phyloP scores from a whole-genome alignment of 2,797 vertebrate genomes.

The Lateolabrax maculatus region DNA sequence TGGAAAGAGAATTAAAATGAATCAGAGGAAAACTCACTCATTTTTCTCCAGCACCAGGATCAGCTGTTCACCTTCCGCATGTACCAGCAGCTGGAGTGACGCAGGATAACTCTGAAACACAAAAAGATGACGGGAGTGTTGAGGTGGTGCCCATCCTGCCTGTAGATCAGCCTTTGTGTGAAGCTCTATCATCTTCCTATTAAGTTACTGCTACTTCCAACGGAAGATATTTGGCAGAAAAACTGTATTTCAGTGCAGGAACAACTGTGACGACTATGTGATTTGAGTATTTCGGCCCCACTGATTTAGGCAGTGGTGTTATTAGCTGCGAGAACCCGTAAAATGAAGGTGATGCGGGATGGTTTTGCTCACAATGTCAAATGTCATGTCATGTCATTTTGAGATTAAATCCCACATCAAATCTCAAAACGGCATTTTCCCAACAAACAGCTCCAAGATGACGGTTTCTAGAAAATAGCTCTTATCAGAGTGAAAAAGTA shows the following conservation, averaged over 20 bases:
- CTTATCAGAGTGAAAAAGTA: conserved; percentile 3
- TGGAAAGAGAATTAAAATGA: conserved; percentile 20
- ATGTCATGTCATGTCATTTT: background rate
- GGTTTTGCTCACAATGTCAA: conserved; percentile 19
- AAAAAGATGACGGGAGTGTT: conserved; percentile 52
- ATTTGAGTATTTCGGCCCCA: background rate
- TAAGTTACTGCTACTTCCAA: background rate
- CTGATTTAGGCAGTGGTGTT: conserved; percentile 44
- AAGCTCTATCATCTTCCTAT: no score
- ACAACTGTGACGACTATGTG: background rate
- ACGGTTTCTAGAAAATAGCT: conserved; percentile 16
- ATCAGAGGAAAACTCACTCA: conserved; percentile 87
- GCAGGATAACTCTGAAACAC: conserved; percentile 90
- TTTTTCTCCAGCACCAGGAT: conserved; percentile 93
- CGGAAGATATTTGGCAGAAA: background rate
- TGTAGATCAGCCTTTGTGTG: conserved; percentile 36
- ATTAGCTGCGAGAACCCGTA: conserved; percentile 5
- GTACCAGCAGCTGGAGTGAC: conserved; percentile 87
- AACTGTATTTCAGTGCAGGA: conserved; percentile 11
- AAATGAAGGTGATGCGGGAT: conserved; percentile 24
- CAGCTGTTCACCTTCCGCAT: conserved; percentile 86
- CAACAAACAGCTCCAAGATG: conserved; percentile 25
- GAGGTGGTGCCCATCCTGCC: conserved; percentile 61
- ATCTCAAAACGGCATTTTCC: conserved; percentile 33
- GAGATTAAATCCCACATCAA: conserved; percentile 16